Evolutionary conservation across 2,888 invertebrate species (phyloP), one percentile per base, ranked within the genome.

Genomic region (Tachina grossa): DNA sequence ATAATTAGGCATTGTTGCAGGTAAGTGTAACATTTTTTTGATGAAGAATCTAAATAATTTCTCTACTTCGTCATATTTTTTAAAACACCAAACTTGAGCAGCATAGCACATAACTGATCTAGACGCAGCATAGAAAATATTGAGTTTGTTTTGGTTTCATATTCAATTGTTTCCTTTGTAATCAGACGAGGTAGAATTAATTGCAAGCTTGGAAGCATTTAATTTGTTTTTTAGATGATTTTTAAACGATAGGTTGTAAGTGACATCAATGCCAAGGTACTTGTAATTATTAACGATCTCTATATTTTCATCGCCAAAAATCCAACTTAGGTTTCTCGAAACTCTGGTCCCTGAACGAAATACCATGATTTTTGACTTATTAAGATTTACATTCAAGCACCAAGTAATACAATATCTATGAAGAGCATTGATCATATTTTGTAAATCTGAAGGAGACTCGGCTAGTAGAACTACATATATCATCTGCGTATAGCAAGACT

Each of bases 271-370:
- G 1, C 55, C 55, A 1, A 57, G 13, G 31, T 57, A 57, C 16
- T 57, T 57, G 13, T 57, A 57, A n/a, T 57, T 57, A 31, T 57
- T 57, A 16, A 57, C 31, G 22, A 31, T 57, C 31, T 57, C 55
- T 2, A 57, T 31, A 22, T 57, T 31, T 22, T 57, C 55, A 57
- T 31, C 3, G 31, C 55, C 55, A 31, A 11, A 22, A 11, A 13
- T 13, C 55, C 31, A 57, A 3, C 11, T 31, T 22, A 57, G 31
- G 31, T 31, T 31, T 31, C 31, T 2, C 31, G 31, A 31, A 31
- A 31, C 4, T 31, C 31, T 31, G 31, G 31, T 31, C 31, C 3
- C 31, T 31, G 31, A 31, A 31, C 31, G 31, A 4, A 31, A 31
- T 31, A 16, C 53, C 16, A 16, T 53, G 10, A 53, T 19, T 19